phyloP scores from a whole-genome alignment of 2,113 vertebrate species.

The Lepus europaeus region DNA sequence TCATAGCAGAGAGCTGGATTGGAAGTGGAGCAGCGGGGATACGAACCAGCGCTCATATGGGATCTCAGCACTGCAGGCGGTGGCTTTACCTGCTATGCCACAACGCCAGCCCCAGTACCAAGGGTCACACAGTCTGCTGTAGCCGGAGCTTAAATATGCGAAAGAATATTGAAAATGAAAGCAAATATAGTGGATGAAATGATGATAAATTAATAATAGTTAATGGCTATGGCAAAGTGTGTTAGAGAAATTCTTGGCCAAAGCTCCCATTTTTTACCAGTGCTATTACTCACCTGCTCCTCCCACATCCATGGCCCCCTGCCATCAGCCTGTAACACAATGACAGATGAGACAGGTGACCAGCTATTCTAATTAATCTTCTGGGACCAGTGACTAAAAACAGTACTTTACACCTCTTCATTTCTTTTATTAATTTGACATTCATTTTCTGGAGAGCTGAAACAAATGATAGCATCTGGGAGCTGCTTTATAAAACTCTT shows the following conservation, averaged over 20 bases:
- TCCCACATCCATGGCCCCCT: neutral
- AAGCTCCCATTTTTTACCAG: neutral
- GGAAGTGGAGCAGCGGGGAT: no score
- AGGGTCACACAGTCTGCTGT: neutral
- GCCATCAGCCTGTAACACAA: neutral
- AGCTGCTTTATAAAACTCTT: neutral
- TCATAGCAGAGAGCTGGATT: no score
- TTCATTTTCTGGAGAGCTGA: conserved; percentile 59
- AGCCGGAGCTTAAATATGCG: neutral
- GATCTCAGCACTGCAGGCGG: no score
- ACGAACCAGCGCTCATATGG: no score
- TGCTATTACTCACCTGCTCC: neutral
- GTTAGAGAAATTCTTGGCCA: neutral
- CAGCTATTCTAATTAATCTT: neutral
- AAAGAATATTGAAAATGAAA: neutral
- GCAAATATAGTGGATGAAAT: neutral
- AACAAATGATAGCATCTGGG: neutral
- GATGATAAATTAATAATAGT: neutral
- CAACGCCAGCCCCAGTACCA: no score
- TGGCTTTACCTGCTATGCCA: no score
- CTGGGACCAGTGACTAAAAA: neutral
- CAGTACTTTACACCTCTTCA: neutral
- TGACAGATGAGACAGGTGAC: neutral
- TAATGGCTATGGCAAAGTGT: neutral
- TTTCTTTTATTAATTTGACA: conserved; percentile 51